Evolutionary conservation across 1,140 invertebrate genomes (phyloP).

Genomic region (Caenorhabditis latens): DNA sequence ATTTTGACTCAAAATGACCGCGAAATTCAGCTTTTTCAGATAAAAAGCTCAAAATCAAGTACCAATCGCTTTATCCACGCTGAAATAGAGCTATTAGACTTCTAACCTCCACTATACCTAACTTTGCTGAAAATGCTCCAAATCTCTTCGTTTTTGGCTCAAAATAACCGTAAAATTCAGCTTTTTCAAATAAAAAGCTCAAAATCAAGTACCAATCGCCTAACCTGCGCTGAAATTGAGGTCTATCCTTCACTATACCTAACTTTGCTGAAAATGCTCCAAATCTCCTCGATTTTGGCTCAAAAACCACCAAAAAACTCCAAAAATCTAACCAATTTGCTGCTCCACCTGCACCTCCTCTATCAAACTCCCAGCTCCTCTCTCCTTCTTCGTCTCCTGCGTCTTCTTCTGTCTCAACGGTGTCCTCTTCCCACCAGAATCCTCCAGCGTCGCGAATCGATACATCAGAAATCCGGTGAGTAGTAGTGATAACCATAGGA

Average conservation of each 20-base stretch:
- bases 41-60: too few relatives aligned
- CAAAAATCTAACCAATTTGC: constrained; percentile 13
- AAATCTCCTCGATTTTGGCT: not conserved
- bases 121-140: too few relatives aligned
- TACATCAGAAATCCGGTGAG: constrained; percentile 1
- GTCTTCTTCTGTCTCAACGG: not conserved
- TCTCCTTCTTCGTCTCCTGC: not conserved
- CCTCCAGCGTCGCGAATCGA: not conserved
- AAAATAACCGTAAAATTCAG: too few relatives aligned
- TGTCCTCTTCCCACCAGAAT: not conserved
- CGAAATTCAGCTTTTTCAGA: too few relatives aligned
- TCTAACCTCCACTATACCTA: too few relatives aligned
- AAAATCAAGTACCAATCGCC: too few relatives aligned
- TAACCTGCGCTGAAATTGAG: too few relatives aligned
- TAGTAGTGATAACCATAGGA: constrained; percentile 17
- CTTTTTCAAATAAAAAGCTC: too few relatives aligned
- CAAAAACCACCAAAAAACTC: not conserved
- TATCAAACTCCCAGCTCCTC: not conserved
- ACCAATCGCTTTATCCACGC: too few relatives aligned
- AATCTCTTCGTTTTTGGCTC: too few relatives aligned
- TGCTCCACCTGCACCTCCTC: not conserved
- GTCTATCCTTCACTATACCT: not conserved
- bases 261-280: not conserved
- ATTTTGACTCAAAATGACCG: too few relatives aligned
- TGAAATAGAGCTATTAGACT: too few relatives aligned